Base-by-base conservation (phyloP, 2,888 invertebrate species). In the Cephus pulcher region DNA sequence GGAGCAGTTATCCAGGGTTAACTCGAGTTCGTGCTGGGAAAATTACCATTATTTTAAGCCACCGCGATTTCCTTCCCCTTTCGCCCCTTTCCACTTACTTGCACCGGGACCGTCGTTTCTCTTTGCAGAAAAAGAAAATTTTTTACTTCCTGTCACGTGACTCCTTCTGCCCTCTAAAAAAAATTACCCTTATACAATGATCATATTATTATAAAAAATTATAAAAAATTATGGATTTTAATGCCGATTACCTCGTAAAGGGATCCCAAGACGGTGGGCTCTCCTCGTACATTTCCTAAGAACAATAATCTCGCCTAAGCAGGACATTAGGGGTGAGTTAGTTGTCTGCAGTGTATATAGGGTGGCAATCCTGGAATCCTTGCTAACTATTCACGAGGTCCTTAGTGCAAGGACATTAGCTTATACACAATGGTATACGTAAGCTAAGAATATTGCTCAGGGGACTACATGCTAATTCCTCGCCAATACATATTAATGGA, bases 301-400 rank as follows among this genome's bases (percentile, higher is more conserved):
- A 83, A 85, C 86, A 85, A 88, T 88, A 88, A 88, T 86, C 84
- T 82, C 79, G 82, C 83, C 82, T 86, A 87, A 87, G 85, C 86
- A 84, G 86, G 82, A 85, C 86, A 85, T 88, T 88, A 87, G 81
- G 84, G 82, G 84, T 83, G 84, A 88, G 85, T 87, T 89, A 86
- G 88, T 87, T 86, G 86, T 81, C 85, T 85, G 84, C 80, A 79
- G 83, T 77, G 79, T 82, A 80, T 81, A 82, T 76, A 83, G 85
- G 79, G 34, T 71, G 84, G 80, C 78, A 79, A 81, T 75, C 80
- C 78, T 71, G 80, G 82, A 80, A 80, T 82, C 79, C 79, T 80
- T 77, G 80, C 78, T 84, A 85, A 85, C 86, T 84, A 82, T 84
- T 83, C 81, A 81, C 78, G 80, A 77, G 83, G 76, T 81, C 81